Conservation (phyloP, 2,113 vertebrate genomes). For the Chionis minor region DNA sequence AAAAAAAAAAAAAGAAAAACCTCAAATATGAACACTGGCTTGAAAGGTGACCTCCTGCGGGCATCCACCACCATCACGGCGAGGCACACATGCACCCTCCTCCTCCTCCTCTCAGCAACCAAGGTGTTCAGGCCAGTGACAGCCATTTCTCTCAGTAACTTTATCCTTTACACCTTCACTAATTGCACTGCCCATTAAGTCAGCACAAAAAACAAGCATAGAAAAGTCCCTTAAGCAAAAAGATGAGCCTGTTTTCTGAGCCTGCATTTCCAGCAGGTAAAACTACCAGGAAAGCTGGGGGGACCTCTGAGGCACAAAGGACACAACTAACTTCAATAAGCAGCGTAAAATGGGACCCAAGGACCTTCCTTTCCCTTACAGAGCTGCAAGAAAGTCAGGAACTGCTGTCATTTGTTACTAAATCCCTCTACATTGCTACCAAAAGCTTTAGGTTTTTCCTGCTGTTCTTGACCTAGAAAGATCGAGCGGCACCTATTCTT, state of each 20-base stretch:
- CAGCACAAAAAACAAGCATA: neutral
- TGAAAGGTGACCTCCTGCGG: slow-evolving; percentile 16
- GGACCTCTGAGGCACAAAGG: neutral
- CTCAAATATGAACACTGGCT: neutral
- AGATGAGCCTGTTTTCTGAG: fast-evolving
- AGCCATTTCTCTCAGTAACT: neutral
- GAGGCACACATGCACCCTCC: neutral
- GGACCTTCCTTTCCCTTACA: neutral
- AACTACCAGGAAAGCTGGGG: neutral
- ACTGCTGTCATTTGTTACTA: neutral
- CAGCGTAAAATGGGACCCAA: neutral
- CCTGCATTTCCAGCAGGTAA: neutral
- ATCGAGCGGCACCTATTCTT: neutral
- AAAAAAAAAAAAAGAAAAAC: neutral
- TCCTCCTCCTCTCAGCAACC: neutral
- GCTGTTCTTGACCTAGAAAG: slow-evolving; percentile 37
- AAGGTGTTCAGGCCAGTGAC: neutral
- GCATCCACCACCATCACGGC: neutral
- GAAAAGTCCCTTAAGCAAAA: neutral
- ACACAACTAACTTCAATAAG: neutral
- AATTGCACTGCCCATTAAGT: neutral
- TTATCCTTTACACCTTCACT: neutral
- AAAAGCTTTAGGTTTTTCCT: neutral
- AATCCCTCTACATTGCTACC: neutral
- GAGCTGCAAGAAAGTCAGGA: neutral